A percentile compares a stretch with the other conserved stretches of the same genome.
Evolutionary conservation across 1,140 invertebrate species (phyloP).

Genomic region (Teleopsis dalmanni): DNA sequence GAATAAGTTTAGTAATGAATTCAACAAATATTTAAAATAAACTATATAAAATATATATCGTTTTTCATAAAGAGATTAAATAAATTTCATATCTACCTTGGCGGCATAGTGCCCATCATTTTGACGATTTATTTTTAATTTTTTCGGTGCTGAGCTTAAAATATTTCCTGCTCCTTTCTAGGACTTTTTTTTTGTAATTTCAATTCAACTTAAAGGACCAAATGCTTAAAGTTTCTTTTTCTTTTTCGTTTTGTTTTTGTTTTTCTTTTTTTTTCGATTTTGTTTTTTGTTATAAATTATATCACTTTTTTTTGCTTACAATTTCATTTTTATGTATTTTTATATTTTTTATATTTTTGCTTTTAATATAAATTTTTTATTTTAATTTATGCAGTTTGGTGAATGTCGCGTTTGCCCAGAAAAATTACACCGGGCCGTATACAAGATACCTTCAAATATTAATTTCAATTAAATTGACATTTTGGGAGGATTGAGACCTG

Average conservation of each 20-base stretch:
- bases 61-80: neutral
- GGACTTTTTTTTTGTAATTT: neutral
- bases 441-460: too few relatives aligned
- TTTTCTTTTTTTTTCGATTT: neutral
- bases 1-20: neutral
- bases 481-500: too few relatives aligned
- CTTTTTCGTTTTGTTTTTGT: constrained; percentile 12
- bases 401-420: neutral
- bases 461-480: too few relatives aligned
- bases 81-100: constrained; percentile 34
- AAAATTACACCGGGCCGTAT: too few relatives aligned
- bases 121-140: constrained; percentile 15
- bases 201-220: neutral
- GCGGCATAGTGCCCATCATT: constrained; percentile 45
- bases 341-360: neutral
- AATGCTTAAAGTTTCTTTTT: constrained; percentile 27
- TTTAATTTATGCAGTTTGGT: neutral
- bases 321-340: neutral
- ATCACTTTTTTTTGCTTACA: constrained; percentile 1
- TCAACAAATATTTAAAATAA: constrained; percentile 1
- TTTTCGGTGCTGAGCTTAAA: neutral
- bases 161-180: neutral
- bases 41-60: neutral
- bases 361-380: constrained; percentile 6
- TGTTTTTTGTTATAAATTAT: neutral